Evolutionary conservation across 2,797 vertebrate species (phyloP).

Genomic region (Periophthalmus magnuspinnatus): DNA sequence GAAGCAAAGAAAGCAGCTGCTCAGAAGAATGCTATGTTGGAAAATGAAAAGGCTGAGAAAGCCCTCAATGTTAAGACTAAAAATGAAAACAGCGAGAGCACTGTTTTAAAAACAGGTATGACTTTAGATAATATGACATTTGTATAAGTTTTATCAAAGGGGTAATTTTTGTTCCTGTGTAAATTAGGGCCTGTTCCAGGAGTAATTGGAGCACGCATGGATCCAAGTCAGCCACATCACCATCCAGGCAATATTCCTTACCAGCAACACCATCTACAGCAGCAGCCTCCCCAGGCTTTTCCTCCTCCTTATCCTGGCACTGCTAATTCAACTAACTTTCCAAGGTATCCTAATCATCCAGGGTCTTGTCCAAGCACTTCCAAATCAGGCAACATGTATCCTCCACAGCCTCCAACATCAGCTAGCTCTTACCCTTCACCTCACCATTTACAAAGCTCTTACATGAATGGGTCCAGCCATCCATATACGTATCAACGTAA

Average conservation of each 20-base stretch:
- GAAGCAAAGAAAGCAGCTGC: slow-evolving; percentile 91
- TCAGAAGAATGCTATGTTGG: slow-evolving; percentile 85
- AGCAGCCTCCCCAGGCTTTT: slow-evolving; percentile 77
- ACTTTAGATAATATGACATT: slow-evolving; percentile 13
- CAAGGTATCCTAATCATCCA: slow-evolving; percentile 79
- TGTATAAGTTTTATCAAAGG: neutral
- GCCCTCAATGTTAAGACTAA: slow-evolving; percentile 83
- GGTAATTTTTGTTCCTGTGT: neutral
- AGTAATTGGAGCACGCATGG: slow-evolving; percentile 56
- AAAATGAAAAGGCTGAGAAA: slow-evolving; percentile 86
- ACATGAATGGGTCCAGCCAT: slow-evolving; percentile 85
- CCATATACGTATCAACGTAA: slow-evolving; percentile 90
- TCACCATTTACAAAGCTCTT: slow-evolving; percentile 81
- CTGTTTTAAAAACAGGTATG: slow-evolving; percentile 70
- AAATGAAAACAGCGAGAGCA: slow-evolving; percentile 76
- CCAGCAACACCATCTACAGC: slow-evolving; percentile 50
- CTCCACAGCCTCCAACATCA: slow-evolving; percentile 78
- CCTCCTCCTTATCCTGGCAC: slow-evolving; percentile 78
- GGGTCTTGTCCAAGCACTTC: slow-evolving; percentile 83
- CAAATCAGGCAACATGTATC: slow-evolving; percentile 77
- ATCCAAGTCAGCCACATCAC: slow-evolving; percentile 69
- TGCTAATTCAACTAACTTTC: slow-evolving; percentile 76
- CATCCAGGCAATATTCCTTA: slow-evolving; percentile 66
- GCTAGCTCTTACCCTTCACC: slow-evolving; percentile 80
- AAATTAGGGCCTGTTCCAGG: slow-evolving; percentile 58